These are phyloP conservation scores for Morpho deidamia DNA, from an alignment of 2,888 invertebrate species.

Conservation along the genomic window DNA sequence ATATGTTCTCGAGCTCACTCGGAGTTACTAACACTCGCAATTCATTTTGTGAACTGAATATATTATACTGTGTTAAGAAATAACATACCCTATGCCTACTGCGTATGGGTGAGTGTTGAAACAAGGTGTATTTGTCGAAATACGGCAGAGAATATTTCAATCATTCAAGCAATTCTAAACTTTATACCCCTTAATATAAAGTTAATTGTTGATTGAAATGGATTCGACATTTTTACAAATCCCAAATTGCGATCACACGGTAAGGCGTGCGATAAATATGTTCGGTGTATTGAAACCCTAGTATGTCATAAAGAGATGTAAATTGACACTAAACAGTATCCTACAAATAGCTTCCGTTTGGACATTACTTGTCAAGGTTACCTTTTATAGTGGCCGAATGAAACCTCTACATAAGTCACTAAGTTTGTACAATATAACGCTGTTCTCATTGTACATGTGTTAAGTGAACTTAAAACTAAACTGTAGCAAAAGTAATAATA, in stretches of 20 bases:
- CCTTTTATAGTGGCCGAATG: neutral
- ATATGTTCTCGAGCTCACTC: slow-evolving; percentile 77
- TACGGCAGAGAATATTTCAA: slow-evolving; percentile 42
- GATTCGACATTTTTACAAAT: slow-evolving; percentile 53
- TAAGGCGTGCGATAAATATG: slow-evolving; percentile 63
- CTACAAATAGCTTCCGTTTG: neutral
- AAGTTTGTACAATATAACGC: neutral
- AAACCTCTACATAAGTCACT: neutral
- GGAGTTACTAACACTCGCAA: slow-evolving; percentile 77
- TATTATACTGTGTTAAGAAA: slow-evolving; percentile 56
- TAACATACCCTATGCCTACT: slow-evolving; percentile 48
- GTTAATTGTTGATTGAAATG: slow-evolving; percentile 37
- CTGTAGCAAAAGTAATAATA: too few species aligned
- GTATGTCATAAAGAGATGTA: slow-evolving; percentile 62
- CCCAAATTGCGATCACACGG: slow-evolving; percentile 66
- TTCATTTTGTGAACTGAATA: slow-evolving; percentile 78
- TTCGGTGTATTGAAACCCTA: slow-evolving; percentile 69
- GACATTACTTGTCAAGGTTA: neutral
- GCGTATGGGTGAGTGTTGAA: slow-evolving; percentile 51
- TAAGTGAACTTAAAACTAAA: too few species aligned
- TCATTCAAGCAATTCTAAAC: slow-evolving; percentile 44
- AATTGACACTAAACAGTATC: slow-evolving; percentile 42
- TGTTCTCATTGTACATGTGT: too few species aligned
- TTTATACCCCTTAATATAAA: slow-evolving; percentile 37
- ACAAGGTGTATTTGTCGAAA: slow-evolving; percentile 48